Conservation (phyloP, 2,797 vertebrate genomes). For the Labroides dimidiatus region DNA sequence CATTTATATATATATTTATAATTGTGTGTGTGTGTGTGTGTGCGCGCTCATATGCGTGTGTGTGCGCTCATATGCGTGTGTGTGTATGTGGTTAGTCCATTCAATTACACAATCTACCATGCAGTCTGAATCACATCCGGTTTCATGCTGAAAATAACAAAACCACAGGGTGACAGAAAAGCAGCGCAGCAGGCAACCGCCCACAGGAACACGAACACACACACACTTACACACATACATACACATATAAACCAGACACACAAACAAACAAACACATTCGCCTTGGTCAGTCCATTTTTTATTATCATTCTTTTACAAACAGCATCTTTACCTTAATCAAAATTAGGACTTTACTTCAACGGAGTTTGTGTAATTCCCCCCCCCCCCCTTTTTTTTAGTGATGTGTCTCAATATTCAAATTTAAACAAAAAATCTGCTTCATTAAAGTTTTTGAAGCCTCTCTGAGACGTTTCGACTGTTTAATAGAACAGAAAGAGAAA, state of each 20-base stretch:
- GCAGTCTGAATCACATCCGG: conserved; percentile 88
- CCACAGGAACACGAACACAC: conserved; percentile 59
- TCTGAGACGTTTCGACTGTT: neutral
- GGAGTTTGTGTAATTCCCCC: neutral
- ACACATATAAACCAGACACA: conserved; percentile 12
- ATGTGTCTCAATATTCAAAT: neutral
- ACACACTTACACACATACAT: conserved; percentile 7
- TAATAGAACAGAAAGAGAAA: neutral
- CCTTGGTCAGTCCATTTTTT: conserved; percentile 50
- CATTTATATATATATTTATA: neutral
- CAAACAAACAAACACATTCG: neutral
- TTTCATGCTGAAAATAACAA: conserved; percentile 84
- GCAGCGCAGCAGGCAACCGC: conserved; percentile 71
- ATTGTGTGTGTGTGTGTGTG: conserved; percentile 15
- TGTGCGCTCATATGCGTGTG: conserved; percentile 5
- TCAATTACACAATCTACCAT: conserved; percentile 82
- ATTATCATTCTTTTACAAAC: conserved; percentile 44
- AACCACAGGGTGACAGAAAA: conserved; percentile 83
- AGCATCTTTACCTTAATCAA: conserved; percentile 23
- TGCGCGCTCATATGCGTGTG: neutral
- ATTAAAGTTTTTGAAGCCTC: neutral
- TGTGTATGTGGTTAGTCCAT: conserved; percentile 65
- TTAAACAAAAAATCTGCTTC: neutral
- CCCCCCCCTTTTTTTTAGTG: no score
- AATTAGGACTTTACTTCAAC: conserved; percentile 3